phyloP scores from a whole-genome alignment of 1,140 invertebrate genomes.

The Aphaenogaster rudis region DNA sequence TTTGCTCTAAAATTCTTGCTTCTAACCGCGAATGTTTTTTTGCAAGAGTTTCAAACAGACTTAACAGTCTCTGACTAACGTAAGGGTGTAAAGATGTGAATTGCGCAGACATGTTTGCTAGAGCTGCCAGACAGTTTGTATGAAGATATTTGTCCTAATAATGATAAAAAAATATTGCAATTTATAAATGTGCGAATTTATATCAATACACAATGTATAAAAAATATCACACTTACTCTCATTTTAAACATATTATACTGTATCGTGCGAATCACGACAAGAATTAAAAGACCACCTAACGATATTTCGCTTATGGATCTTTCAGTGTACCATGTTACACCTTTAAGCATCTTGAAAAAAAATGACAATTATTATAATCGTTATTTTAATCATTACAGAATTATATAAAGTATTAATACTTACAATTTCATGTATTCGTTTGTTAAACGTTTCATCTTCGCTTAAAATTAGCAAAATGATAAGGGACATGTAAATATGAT shows the following conservation, averaged over 20 bases:
- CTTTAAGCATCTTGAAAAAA: conserved; percentile 92
- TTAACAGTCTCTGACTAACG: conserved; percentile 97
- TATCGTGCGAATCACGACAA: conserved; percentile 98
- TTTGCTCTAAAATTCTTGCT: conserved; percentile 83
- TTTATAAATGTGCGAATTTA: not conserved
- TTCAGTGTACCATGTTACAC: conserved; percentile 97
- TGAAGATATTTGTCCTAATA: conserved; percentile 97
- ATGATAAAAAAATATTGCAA: conserved; percentile 75
- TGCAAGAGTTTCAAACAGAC: conserved; percentile 95
- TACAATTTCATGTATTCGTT: conserved; percentile 97
- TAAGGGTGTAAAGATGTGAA: conserved; percentile 98
- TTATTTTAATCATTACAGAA: not conserved
- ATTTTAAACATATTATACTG: conserved; percentile 99
- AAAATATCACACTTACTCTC: conserved; percentile 88
- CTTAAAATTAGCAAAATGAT: conserved; percentile 98
- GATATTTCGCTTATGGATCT: conserved; percentile 96
- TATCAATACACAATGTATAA: conserved; percentile 15
- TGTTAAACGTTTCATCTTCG: conserved; percentile 98
- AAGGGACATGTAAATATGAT: conserved; percentile 99
- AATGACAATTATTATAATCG: conserved; percentile 21
- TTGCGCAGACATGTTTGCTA: conserved; percentile 99
- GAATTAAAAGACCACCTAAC: conserved; percentile 97
- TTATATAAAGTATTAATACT: conserved; percentile 85
- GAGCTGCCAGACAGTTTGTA: conserved; percentile 98
- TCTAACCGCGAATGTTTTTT: conserved; percentile 91